Evolutionary conservation across 2,113 vertebrate species (phyloP).

Genomic region (Nipponia nippon): DNA sequence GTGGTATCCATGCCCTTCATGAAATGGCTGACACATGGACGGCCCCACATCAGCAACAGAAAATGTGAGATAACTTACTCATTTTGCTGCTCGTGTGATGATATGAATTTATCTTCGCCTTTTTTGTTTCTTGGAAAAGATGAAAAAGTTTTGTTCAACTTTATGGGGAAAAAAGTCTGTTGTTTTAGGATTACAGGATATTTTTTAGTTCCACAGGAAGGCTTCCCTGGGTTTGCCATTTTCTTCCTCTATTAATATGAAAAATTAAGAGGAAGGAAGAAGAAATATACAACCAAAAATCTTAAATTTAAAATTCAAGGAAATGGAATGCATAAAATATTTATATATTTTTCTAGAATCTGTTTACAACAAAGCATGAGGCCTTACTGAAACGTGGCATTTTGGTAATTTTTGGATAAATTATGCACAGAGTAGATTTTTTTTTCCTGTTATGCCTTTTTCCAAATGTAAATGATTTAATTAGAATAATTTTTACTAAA

Average conservation of each 20-base stretch:
- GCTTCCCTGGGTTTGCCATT: neutral
- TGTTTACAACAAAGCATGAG: accelerated
- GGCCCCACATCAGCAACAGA: neutral
- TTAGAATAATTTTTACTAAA: neutral
- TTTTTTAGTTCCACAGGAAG: neutral
- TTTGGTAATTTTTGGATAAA: neutral
- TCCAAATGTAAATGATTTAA: neutral
- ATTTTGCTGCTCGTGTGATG: neutral
- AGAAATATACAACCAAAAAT: neutral
- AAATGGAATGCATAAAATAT: neutral
- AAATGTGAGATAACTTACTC: neutral
- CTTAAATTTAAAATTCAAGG: neutral
- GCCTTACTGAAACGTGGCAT: neutral
- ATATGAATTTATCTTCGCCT: neutral
- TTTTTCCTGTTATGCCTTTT: neutral
- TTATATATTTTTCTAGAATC: neutral
- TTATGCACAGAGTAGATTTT: neutral
- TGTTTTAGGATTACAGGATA: neutral
- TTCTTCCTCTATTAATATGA: neutral
- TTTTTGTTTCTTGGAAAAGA: neutral
- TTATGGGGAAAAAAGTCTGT: neutral
- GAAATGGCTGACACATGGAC: neutral
- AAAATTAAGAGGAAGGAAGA: neutral
- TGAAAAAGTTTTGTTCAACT: neutral
- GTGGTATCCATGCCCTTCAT: neutral